Base-by-base conservation (phyloP, 2,888 invertebrate species). In the Tholera decimalis region DNA sequence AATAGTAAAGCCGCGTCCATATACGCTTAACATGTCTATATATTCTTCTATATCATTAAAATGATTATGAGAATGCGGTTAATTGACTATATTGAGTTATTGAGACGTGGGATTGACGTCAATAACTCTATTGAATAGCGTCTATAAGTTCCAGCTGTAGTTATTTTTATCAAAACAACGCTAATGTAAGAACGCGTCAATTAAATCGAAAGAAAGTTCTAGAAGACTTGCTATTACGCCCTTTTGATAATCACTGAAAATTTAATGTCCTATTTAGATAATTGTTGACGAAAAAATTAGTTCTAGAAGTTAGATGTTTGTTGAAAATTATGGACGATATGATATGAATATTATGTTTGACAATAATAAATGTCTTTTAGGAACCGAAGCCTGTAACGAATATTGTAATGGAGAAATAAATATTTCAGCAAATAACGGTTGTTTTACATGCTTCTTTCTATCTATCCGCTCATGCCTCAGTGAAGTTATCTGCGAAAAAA, bases 311-410 rank as follows among this genome's bases (percentile, higher is more conserved):
- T 43, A 50, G 65, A 73, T 69, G 72, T 81, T 64, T 59, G 74
- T 77, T 80, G 76, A 77, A 78, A 76, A 79, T 81, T 58, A 57
- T 47, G 58, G 35, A 74, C 61, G 70, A 60, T 53, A 54, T 67
- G 54, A 39, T 54, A 69, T 63, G 46, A 50, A 50, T 70, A 80
- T 85, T 89, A 89, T 89, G 79, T 89, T 90, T 92, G 94, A 94
- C 94, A 94, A 94, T 94, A 94, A 94, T 91, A 87, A 87, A 88
- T 91, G 90, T 93, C 89, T 92, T 89, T 89, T 86, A 75, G 62
- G 83, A 71, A 65, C 18, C 77, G 89, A 85, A 83, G 70, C 70
- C 64, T 91, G 89, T 92, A 90, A 88, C 82, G 83, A 85, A 86
- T 89, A 86, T 86, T 89, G 85, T 87, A 88, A 83, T 88, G 80